A percentile compares a stretch with the other conserved stretches of the same genome.
phyloP scores from a whole-genome alignment of 2,113 vertebrate species.

The Podiceps cristatus region DNA sequence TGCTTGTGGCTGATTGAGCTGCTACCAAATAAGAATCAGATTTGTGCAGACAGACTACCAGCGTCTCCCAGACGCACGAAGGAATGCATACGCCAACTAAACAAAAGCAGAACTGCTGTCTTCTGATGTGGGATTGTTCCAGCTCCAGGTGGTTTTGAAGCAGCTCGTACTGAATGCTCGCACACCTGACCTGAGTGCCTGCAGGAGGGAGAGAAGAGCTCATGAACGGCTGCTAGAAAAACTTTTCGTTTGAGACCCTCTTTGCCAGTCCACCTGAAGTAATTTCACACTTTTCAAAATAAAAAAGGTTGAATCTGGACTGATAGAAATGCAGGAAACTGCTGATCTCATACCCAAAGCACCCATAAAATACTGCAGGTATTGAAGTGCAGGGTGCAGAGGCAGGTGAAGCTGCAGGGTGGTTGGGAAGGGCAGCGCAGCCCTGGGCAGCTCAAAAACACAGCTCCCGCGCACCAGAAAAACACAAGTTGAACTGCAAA shows the following conservation, averaged over 20 bases:
- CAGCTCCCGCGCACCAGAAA: not conserved
- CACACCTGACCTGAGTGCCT: not conserved
- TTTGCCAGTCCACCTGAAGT: not conserved
- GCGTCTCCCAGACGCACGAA: not conserved
- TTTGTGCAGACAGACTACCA: not conserved
- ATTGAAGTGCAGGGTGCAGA: not conserved
- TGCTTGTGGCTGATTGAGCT: not conserved
- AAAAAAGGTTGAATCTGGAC: not conserved
- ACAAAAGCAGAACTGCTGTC: not conserved
- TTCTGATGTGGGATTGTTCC: conserved; percentile 24
- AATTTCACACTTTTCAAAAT: not conserved
- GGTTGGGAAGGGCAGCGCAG: not conserved
- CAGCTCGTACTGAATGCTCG: not conserved
- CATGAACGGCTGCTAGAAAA: not conserved
- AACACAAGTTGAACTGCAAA: not conserved
- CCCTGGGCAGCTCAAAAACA: not conserved
- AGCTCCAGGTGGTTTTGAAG: not conserved
- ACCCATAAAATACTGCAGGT: not conserved
- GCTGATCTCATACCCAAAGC: accelerated
- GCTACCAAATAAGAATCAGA: not conserved
- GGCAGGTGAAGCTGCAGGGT: not conserved
- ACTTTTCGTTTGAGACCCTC: not conserved
- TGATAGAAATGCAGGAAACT: not conserved
- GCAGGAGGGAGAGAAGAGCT: not conserved
- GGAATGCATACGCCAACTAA: not conserved